Percentiles rank a stretch among this genome's conserved stretches.
Evolutionary conservation across 1,140 invertebrate genomes (phyloP).

Genomic region (Drosophila oshimai): DNA sequence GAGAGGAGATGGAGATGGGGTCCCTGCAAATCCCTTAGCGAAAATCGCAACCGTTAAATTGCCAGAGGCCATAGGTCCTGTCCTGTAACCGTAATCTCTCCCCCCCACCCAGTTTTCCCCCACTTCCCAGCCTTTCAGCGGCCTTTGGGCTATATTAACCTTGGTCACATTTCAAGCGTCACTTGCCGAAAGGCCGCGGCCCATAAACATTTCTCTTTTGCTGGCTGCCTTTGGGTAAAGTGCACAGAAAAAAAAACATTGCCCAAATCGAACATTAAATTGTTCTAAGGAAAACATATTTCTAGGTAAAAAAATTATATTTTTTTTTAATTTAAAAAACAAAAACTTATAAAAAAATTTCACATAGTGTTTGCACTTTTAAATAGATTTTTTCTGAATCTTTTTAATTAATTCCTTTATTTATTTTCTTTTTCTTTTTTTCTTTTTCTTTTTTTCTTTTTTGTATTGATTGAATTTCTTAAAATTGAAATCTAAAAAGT

Average conservation of each 20-base stretch:
- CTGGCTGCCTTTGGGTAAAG: background rate
- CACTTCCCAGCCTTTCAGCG: background rate
- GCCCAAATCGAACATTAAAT: too few relatives aligned
- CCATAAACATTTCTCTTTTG: conserved; percentile 43
- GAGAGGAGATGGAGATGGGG: background rate
- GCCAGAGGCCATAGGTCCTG: conserved; percentile 55
- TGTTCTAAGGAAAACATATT: background rate
- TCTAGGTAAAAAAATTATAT: background rate
- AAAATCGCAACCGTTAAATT: conserved; percentile 77
- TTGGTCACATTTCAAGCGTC: conserved; percentile 53
- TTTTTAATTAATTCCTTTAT: too few relatives aligned
- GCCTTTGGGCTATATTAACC: conserved; percentile 44
- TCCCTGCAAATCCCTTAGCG: conserved; percentile 52
- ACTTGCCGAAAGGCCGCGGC: conserved; percentile 48
- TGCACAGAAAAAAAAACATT: background rate
- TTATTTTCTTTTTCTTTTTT: too few relatives aligned
- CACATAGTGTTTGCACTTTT: too few relatives aligned
- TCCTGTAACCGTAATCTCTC: conserved; percentile 9
- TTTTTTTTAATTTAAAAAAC: too few relatives aligned
- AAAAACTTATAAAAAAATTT: too few relatives aligned
- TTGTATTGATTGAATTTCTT: background rate
- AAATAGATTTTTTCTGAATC: too few relatives aligned
- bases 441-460: too few relatives aligned
- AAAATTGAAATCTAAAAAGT: background rate
- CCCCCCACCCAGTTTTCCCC: background rate